These are phyloP conservation scores for Dolichopus griseipennis DNA, from an alignment of 2,888 invertebrate genomes.

Conservation along the genomic window DNA sequence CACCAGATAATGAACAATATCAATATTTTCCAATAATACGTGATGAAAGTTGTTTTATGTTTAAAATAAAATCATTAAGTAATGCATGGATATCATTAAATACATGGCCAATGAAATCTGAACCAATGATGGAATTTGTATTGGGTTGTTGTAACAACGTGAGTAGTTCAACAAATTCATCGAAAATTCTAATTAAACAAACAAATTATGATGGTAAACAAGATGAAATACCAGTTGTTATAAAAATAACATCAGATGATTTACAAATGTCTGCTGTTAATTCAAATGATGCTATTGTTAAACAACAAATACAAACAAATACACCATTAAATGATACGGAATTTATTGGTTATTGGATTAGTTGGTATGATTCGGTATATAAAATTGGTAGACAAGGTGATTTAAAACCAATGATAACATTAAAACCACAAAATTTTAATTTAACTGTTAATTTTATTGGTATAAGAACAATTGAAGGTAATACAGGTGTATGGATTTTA, in stretches of 20 bases:
- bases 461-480: neutral
- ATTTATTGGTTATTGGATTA: conserved; percentile 8
- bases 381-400: neutral
- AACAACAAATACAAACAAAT: conserved; percentile 1
- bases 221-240: neutral
- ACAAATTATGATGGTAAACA: neutral
- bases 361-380: neutral
- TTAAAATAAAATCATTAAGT: neutral
- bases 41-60: neutral
- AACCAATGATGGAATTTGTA: neutral
- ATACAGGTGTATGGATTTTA: conserved; percentile 1
- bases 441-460: conserved; percentile 8
- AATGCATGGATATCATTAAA: conserved; percentile 2
- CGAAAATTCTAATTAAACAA: neutral
- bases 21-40: conserved; percentile 6
- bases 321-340: neutral
- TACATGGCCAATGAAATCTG: neutral
- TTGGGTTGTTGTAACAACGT: neutral
- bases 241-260: neutral
- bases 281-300: neutral
- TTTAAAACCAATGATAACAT: neutral
- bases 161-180: neutral
- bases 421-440: neutral
- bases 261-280: neutral
- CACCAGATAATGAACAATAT: conserved; percentile 1